Evolutionary conservation across 2,113 vertebrate species (phyloP).

Genomic region (Plotosus lineatus): DNA sequence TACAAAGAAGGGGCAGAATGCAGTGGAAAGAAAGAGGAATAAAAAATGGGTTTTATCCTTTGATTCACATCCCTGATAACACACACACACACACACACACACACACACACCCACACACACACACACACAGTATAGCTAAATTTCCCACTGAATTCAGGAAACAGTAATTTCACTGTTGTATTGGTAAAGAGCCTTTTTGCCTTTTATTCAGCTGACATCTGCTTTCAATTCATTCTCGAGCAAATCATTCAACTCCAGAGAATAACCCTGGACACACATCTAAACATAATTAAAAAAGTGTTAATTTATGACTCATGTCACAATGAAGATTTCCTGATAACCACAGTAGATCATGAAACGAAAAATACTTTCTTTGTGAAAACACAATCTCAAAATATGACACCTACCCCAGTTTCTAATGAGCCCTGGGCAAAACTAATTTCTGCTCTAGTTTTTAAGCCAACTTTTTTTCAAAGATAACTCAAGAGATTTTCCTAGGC

Average conservation of each 20-base stretch:
- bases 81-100: no score
- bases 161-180: not conserved
- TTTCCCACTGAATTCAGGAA: not conserved
- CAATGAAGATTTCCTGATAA: not conserved
- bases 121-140: not conserved
- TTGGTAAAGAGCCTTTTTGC: not conserved
- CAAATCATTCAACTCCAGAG: not conserved
- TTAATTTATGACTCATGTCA: not conserved
- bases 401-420: constrained; percentile 5
- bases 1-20: not conserved
- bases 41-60: not conserved
- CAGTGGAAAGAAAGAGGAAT: not conserved
- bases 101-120: no score
- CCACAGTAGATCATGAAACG: not conserved
- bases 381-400: not conserved
- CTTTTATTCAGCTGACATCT: not conserved
- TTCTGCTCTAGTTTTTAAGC: constrained; percentile 6
- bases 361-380: not conserved
- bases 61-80: no score
- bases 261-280: not conserved
- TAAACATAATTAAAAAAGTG: not conserved
- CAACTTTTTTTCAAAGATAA: constrained; percentile 39
- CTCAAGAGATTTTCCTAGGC: constrained; percentile 67
- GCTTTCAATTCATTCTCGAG: not conserved
- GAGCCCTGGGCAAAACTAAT: not conserved